phyloP scores from a whole-genome alignment of 2,888 invertebrate species.

The Ichneumon xanthorius region DNA sequence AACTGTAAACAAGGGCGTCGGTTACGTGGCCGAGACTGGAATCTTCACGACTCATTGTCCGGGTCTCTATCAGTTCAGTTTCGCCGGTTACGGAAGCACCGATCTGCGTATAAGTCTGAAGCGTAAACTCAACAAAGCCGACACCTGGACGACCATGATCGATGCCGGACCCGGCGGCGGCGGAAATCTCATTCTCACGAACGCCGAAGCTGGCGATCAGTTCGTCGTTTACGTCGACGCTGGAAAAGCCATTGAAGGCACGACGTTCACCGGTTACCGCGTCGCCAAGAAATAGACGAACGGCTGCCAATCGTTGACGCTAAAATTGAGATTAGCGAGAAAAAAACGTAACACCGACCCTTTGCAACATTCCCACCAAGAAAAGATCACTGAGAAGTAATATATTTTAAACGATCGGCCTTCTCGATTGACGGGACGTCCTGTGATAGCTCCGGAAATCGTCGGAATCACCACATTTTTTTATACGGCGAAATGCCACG shows the following conservation, averaged over 20 bases:
- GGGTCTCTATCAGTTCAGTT: constrained; percentile 85
- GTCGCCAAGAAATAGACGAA: constrained; percentile 81
- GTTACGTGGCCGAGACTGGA: constrained; percentile 84
- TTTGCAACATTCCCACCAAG: constrained; percentile 52
- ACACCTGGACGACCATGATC: constrained; percentile 78
- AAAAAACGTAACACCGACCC: constrained; percentile 28
- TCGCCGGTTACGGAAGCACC: constrained; percentile 82
- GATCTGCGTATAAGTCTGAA: constrained; percentile 80
- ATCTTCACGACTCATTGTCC: constrained; percentile 85
- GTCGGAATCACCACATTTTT: constrained; percentile 22
- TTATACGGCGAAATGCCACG: background rate
- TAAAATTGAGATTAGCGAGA: background rate
- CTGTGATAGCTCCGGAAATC: constrained; percentile 64
- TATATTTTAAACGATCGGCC: constrained; percentile 13
- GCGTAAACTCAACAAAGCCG: constrained; percentile 78
- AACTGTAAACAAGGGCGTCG: constrained; percentile 84
- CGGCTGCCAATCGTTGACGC: constrained; percentile 7
- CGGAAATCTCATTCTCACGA: constrained; percentile 81
- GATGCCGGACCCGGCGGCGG: constrained; percentile 81
- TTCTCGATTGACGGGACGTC: constrained; percentile 40
- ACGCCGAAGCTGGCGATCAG: constrained; percentile 83
- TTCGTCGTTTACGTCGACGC: constrained; percentile 82
- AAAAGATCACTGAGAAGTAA: constrained; percentile 34
- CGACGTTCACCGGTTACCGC: constrained; percentile 83
- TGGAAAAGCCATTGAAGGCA: constrained; percentile 78